Evolutionary conservation across 1,140 invertebrate genomes (phyloP).

Genomic region (Vanessa tameamea): DNA sequence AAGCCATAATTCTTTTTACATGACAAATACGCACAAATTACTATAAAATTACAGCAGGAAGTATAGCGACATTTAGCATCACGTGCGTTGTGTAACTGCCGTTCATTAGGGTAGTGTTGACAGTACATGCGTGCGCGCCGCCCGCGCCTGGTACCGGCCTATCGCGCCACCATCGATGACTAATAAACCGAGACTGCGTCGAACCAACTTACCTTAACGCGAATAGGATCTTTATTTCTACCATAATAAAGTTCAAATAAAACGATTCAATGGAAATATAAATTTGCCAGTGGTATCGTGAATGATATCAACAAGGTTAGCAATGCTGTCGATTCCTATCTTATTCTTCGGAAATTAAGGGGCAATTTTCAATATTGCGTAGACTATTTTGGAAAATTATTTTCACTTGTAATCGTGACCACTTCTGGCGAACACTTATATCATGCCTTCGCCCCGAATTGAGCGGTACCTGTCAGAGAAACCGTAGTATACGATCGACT

Average conservation of each 20-base stretch:
- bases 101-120: constrained; percentile 77
- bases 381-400: constrained; percentile 40
- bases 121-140: constrained; percentile 76
- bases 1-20: constrained; percentile 63
- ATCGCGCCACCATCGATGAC: constrained; percentile 79
- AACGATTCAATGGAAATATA: constrained; percentile 29
- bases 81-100: constrained; percentile 75
- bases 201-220: constrained; percentile 30
- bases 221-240: constrained; percentile 33
- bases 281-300: constrained; percentile 52
- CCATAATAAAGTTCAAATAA: constrained; percentile 33
- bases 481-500: constrained; percentile 57
- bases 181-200: constrained; percentile 67
- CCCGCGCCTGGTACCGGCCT: constrained; percentile 72
- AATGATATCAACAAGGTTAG: constrained; percentile 52
- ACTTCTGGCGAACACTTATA: constrained; percentile 76
- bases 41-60: constrained; percentile 72
- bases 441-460: constrained; percentile 69
- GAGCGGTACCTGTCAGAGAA: constrained; percentile 73
- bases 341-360: constrained; percentile 51
- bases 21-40: constrained; percentile 79
- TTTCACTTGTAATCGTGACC: constrained; percentile 68
- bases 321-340: constrained; percentile 46
- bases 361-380: constrained; percentile 41
- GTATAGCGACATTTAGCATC: constrained; percentile 70